Evolutionary conservation across 1,140 invertebrate genomes (phyloP).

Genomic region (Popillia japonica): DNA sequence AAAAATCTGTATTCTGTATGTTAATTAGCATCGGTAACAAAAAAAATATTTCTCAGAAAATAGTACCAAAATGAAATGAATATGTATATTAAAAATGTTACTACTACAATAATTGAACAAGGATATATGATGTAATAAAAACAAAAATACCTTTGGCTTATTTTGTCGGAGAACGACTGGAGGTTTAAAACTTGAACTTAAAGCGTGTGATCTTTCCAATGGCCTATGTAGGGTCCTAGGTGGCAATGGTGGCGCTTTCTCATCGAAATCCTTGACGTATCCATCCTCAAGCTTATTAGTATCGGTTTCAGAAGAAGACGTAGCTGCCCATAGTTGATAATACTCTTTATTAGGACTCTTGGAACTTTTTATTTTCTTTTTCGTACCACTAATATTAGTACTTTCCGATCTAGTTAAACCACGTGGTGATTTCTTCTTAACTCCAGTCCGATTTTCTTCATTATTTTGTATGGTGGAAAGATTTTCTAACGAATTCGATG

Average conservation of each 20-base stretch:
- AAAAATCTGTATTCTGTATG: no score
- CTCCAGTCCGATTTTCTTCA: constrained; percentile 48
- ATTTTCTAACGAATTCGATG: constrained; percentile 55
- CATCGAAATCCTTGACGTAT: constrained; percentile 53
- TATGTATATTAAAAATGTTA: no score
- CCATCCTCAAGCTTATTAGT: constrained; percentile 60
- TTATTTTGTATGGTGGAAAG: constrained; percentile 47
- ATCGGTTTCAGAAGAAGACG: constrained; percentile 62
- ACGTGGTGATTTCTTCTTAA: constrained; percentile 54
- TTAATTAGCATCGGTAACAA: no score
- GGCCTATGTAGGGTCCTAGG: constrained; percentile 66
- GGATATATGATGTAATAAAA: no score
- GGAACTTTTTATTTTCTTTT: constrained; percentile 59
- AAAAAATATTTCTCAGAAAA: no score
- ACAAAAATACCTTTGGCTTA: constrained; percentile 63
- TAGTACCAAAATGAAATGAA: no score
- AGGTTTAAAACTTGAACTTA: constrained; percentile 61
- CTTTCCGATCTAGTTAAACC: constrained; percentile 52
- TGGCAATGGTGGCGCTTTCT: constrained; percentile 64
- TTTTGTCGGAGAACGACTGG: constrained; percentile 64
- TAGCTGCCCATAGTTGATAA: constrained; percentile 69
- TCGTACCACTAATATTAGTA: constrained; percentile 54
- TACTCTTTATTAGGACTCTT: constrained; percentile 64
- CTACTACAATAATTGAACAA: no score
- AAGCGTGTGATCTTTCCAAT: constrained; percentile 69